phyloP scores from a whole-genome alignment of 2,888 invertebrate genomes.

The Eubasilissa splendida region DNA sequence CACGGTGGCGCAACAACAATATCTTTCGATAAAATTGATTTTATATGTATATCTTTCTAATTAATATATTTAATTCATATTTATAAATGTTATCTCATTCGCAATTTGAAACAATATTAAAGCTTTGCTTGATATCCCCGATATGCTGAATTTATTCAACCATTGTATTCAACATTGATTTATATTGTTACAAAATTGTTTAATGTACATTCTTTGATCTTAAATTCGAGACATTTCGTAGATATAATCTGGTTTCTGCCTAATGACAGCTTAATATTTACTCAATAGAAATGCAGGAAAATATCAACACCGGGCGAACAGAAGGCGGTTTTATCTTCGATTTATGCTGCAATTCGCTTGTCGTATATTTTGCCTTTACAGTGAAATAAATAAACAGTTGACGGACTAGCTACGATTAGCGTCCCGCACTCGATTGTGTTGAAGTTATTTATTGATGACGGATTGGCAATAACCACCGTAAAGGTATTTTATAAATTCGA shows the following conservation, averaged over 20 bases:
- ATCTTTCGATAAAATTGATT: too few relatives aligned
- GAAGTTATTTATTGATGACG: slow-evolving; percentile 23
- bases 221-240: slow-evolving; percentile 4
- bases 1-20: too few relatives aligned
- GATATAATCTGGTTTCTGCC: background rate
- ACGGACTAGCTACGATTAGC: slow-evolving; percentile 19
- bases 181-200: background rate
- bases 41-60: too few relatives aligned
- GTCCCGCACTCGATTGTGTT: slow-evolving; percentile 29
- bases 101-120: too few relatives aligned
- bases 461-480: slow-evolving; percentile 1
- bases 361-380: slow-evolving; percentile 23
- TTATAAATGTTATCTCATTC: too few relatives aligned
- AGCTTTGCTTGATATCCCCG: too few relatives aligned
- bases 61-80: too few relatives aligned
- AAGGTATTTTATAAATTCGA: background rate
- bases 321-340: slow-evolving; percentile 26
- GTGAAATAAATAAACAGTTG: slow-evolving; percentile 11
- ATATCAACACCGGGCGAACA: slow-evolving; percentile 12
- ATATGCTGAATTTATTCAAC: too few relatives aligned
- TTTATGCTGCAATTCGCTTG: slow-evolving; percentile 32
- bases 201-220: background rate
- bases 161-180: background rate
- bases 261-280: slow-evolving; percentile 21
- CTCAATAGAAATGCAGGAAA: slow-evolving; percentile 3